phyloP scores from a whole-genome alignment of 2,797 vertebrate species.

The Lithobates sylvaticus region DNA sequence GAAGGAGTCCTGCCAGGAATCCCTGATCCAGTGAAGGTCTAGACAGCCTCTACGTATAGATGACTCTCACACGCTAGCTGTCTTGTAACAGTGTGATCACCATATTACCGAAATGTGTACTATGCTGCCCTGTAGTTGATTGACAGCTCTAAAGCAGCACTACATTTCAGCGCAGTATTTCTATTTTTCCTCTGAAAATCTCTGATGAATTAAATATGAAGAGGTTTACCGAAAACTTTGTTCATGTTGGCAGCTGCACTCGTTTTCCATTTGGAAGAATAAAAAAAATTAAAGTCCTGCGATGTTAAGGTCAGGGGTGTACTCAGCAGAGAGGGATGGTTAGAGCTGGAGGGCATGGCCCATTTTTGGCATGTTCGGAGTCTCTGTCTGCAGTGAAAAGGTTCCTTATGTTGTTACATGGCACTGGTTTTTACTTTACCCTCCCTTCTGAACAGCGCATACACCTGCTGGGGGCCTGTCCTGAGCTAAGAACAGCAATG shows the following conservation, averaged over 20 bases:
- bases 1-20: conserved; percentile 31
- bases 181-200: neutral
- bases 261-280: conserved; percentile 1
- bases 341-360: neutral
- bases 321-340: conserved; percentile 5
- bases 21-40: conserved; percentile 14
- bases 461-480: conserved; percentile 13
- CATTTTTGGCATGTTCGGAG: neutral
- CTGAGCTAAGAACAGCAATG: conserved; percentile 32
- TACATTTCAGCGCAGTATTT: neutral
- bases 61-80: neutral
- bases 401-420: conserved; percentile 43
- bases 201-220: neutral
- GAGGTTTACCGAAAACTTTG: neutral
- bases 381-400: neutral
- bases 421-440: conserved; percentile 21
- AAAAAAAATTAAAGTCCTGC: neutral
- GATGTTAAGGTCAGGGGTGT: conserved; percentile 24
- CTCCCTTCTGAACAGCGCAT: conserved; percentile 6
- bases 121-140: neutral
- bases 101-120: neutral
- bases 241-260: neutral
- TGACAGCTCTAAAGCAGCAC: neutral
- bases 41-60: conserved; percentile 1
- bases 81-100: neutral